phyloP scores from a whole-genome alignment of 2,797 vertebrate genomes.

The Triplophysa yarkandensis region DNA sequence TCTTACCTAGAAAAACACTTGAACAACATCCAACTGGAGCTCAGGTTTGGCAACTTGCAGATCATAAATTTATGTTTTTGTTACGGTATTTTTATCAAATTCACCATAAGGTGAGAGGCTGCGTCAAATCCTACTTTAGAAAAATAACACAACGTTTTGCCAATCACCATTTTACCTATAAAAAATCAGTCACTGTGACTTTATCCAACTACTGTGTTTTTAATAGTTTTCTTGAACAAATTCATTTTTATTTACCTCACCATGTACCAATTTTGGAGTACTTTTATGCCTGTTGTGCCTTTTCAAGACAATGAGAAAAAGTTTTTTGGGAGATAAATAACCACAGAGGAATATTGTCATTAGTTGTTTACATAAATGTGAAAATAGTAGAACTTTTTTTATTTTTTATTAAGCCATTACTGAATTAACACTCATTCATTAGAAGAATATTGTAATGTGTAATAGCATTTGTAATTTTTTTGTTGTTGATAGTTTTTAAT shows the following conservation, averaged over 20 bases:
- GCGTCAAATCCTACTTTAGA: neutral
- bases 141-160: neutral
- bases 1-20: constrained; percentile 6
- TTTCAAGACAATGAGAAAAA: neutral
- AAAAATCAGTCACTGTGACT: constrained; percentile 4
- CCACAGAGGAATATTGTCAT: neutral
- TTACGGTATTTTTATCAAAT: neutral
- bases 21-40: constrained; percentile 11
- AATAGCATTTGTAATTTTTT: neutral
- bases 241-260: neutral
- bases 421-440: neutral
- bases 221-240: neutral
- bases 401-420: neutral
- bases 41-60: neutral
- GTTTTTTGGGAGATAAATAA: no score
- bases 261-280: neutral
- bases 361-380: constrained; percentile 11
- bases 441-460: neutral
- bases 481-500: constrained; percentile 4
- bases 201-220: neutral
- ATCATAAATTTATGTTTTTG: neutral
- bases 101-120: no score
- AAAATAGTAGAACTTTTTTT: neutral
- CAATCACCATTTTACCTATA: neutral
- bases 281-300: neutral